A percentile compares a stretch with the other conserved stretches of the same genome.
phyloP scores from a whole-genome alignment of 2,797 vertebrate species.

The Thaleichthys pacificus region DNA sequence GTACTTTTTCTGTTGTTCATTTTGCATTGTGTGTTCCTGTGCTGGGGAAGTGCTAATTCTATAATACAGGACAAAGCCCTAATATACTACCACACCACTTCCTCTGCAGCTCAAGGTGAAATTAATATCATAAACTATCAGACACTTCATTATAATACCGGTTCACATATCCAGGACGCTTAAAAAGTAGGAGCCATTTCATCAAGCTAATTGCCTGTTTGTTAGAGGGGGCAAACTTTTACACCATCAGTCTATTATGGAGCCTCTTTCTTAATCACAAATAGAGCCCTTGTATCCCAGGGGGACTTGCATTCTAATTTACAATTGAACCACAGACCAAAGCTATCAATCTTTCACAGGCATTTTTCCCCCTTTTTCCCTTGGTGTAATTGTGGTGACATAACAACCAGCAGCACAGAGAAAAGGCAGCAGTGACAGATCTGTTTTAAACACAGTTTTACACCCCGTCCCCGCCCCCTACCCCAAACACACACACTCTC shows the following conservation, averaged over 20 bases:
- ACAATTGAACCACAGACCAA: conserved; percentile 97
- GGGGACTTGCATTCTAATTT: conserved; percentile 98
- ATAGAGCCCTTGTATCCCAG: conserved; percentile 92
- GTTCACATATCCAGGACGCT: conserved; percentile 87
- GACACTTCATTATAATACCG: conserved; percentile 90
- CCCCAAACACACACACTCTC: conserved; percentile 9
- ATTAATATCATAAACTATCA: conserved; percentile 90
- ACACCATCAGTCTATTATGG: conserved; percentile 91
- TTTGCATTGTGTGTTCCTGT: conserved; percentile 34
- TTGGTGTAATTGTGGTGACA: conserved; percentile 94
- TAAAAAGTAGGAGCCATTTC: conserved; percentile 88
- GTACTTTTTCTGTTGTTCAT: conserved; percentile 44
- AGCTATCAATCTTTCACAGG: conserved; percentile 97
- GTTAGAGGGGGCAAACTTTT: conserved; percentile 94
- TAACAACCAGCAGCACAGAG: conserved; percentile 81
- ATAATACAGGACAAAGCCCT: conserved; percentile 49
- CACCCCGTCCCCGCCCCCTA: conserved; percentile 51
- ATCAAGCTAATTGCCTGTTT: conserved; percentile 99
- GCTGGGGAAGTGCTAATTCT: conserved; percentile 36
- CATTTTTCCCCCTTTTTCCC: conserved; percentile 63
- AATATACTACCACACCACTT: conserved; percentile 61
- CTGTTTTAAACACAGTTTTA: conserved; percentile 71
- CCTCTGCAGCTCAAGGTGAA: conserved; percentile 84
- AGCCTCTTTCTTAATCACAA: conserved; percentile 99
- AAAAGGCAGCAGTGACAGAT: conserved; percentile 77